Evolutionary conservation across 2,888 invertebrate genomes (phyloP).

Genomic region (Pyrrhia umbra): DNA sequence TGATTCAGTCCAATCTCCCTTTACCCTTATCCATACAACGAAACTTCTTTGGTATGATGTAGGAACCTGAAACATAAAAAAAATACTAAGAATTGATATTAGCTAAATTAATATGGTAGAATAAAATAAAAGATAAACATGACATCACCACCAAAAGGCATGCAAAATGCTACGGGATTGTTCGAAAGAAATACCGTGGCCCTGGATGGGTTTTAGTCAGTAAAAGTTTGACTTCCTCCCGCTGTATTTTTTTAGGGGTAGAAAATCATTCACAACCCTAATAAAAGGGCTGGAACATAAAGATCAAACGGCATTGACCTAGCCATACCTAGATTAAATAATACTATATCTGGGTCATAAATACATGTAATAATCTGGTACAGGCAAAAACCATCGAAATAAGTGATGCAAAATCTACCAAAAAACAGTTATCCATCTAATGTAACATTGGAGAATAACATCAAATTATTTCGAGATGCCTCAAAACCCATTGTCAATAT

Average conservation of each 20-base stretch:
- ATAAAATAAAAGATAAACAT: too few relatives aligned
- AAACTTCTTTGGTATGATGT: constrained; percentile 80
- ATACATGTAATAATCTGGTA: not conserved
- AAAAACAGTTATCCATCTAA: constrained; percentile 2
- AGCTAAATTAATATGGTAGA: too few relatives aligned
- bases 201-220: too few relatives aligned
- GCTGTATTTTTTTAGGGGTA: too few relatives aligned
- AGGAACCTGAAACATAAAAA: constrained; percentile 78
- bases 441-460: constrained; percentile 15
- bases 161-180: too few relatives aligned
- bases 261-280: too few relatives aligned
- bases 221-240: too few relatives aligned
- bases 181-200: too few relatives aligned
- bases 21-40: constrained; percentile 86
- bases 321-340: too few relatives aligned
- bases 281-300: not conserved
- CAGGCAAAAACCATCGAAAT: not conserved
- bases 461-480: constrained; percentile 10
- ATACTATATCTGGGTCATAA: too few relatives aligned
- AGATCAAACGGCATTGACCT: not conserved
- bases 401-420: not conserved
- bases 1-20: constrained; percentile 89
- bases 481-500: constrained; percentile 29
- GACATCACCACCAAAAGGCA: too few relatives aligned
- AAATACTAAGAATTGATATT: not conserved